Evolutionary conservation across 2,797 vertebrate species (phyloP).

Genomic region (Oceanodroma leucorhoa): DNA sequence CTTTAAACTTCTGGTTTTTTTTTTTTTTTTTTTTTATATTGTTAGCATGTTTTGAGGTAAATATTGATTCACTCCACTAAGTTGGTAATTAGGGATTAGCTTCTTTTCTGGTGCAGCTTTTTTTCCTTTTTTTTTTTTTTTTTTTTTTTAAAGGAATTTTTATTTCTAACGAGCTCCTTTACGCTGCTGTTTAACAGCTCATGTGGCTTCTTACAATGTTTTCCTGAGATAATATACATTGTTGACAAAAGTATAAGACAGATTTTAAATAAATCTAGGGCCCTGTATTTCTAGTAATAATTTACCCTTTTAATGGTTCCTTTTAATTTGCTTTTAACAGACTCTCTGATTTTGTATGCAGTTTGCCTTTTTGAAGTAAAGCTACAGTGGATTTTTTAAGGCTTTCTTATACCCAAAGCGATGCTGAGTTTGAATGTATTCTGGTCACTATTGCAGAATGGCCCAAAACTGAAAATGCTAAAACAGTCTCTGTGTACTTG

Average conservation of each 20-base stretch:
- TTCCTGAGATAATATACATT: not conserved
- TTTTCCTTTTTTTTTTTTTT: not conserved
- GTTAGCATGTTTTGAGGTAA: slow-evolving; percentile 34
- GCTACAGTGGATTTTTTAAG: not conserved
- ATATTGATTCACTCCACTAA: slow-evolving; percentile 18
- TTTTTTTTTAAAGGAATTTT: not conserved
- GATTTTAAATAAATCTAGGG: not conserved
- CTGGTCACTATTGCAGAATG: not conserved
- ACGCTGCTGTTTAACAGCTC: not conserved
- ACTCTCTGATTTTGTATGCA: not conserved
- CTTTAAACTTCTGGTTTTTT: too few relatives aligned
- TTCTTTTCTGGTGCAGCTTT: not conserved
- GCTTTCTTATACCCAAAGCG: not conserved
- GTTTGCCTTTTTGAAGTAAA: not conserved
- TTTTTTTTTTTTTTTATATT: too few relatives aligned
- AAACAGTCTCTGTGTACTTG: not conserved
- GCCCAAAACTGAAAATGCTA: not conserved
- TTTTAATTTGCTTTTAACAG: not conserved
- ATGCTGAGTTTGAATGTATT: not conserved
- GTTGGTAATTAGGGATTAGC: not conserved
- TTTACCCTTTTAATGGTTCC: not conserved
- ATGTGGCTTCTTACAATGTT: not conserved
- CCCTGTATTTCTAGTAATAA: not conserved
- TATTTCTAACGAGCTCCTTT: not conserved
- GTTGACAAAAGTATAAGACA: not conserved